These are phyloP conservation scores for Phataginus tetradactyla DNA, from an alignment of 2,797 vertebrate species.

Conservation along the genomic window DNA sequence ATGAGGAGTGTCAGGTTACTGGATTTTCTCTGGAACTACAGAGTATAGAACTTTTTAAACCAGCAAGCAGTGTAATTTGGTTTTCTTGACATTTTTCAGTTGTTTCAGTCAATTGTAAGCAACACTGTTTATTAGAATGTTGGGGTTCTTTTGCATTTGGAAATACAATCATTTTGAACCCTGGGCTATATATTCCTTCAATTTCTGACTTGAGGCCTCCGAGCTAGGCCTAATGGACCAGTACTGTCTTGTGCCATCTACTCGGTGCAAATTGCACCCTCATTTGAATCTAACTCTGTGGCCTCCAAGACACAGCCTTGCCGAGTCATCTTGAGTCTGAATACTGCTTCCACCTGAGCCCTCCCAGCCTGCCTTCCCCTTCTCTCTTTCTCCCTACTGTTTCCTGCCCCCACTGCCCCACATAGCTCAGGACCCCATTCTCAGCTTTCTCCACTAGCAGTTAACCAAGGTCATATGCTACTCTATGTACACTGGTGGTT, in stretches of 20 bases:
- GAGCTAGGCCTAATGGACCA: not conserved
- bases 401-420: not conserved
- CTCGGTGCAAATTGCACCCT: not conserved
- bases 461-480: not conserved
- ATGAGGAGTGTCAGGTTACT: not conserved
- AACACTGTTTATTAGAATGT: not conserved
- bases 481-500: not conserved
- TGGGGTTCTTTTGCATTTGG: not conserved
- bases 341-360: not conserved
- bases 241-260: not conserved
- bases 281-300: not conserved
- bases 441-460: not conserved
- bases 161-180: not conserved
- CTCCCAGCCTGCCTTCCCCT: not conserved
- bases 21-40: not conserved
- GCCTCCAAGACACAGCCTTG: not conserved
- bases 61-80: not conserved
- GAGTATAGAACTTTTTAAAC: not conserved
- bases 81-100: not conserved
- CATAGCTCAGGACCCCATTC: not conserved
- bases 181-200: not conserved
- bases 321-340: not conserved
- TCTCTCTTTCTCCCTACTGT: too few relatives aligned
- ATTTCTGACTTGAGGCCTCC: not conserved
- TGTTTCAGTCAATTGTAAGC: not conserved